Conservation (phyloP, 1,140 invertebrate genomes). For the Microplitis demolitor region DNA sequence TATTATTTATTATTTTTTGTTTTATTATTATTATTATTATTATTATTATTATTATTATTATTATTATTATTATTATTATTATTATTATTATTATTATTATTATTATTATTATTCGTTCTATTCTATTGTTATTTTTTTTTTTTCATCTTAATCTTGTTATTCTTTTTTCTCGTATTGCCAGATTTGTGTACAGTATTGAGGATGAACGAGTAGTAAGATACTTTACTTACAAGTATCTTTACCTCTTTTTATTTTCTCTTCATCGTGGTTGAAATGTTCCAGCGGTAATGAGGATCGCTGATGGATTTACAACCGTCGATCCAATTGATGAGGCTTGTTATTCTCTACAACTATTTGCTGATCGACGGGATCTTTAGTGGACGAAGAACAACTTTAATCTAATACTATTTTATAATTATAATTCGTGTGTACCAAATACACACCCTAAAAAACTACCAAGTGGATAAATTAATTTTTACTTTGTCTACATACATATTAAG, state of each 20-base stretch:
- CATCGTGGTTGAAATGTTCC: conserved; percentile 9
- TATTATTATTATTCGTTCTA: conserved; percentile 4
- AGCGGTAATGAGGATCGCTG: conserved; percentile 12
- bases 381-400: not conserved
- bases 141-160: too few species aligned
- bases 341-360: conserved; percentile 1
- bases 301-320: conserved; percentile 21
- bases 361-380: conserved; percentile 7
- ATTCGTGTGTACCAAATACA: not conserved
- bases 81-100: not conserved
- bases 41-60: too few species aligned
- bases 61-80: too few species aligned
- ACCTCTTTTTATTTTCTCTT: conserved; percentile 17
- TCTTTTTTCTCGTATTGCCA: conserved; percentile 21
- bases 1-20: conserved; percentile 17
- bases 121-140: conserved; percentile 12
- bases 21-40: too few species aligned
- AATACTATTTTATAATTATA: not conserved
- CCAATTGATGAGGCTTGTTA: not conserved
- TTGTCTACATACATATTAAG: too few species aligned
- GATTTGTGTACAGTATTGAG: conserved; percentile 8
- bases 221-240: not conserved
- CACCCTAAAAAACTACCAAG: too few species aligned
- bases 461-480: too few species aligned
- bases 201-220: not conserved